Conservation (phyloP, 1,140 invertebrate genomes). For the Samia ricini region DNA sequence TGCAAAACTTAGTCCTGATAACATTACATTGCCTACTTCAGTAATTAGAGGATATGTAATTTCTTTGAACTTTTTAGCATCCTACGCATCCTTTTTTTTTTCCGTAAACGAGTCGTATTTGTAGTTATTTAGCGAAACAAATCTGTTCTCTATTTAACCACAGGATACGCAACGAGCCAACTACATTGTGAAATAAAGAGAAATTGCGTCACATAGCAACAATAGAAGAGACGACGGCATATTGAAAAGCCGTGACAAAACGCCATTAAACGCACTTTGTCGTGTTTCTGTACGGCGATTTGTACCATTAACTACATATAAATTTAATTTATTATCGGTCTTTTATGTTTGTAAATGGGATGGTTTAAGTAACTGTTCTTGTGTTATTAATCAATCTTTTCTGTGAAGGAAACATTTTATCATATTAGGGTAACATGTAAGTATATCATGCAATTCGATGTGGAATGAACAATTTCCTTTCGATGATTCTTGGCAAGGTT, state of each 20-base stretch:
- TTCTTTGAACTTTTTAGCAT: too few species aligned
- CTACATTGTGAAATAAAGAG: background rate
- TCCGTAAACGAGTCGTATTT: background rate
- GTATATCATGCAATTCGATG: too few species aligned
- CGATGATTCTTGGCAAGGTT: too few species aligned
- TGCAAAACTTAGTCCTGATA: too few species aligned
- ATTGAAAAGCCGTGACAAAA: constrained; percentile 1
- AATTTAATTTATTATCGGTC: background rate
- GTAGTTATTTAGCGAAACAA: background rate
- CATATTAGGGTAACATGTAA: too few species aligned
- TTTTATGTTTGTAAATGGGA: background rate
- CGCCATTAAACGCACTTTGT: background rate
- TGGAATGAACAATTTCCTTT: too few species aligned
- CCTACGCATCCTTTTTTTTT: background rate
- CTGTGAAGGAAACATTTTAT: too few species aligned
- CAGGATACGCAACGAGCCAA: background rate
- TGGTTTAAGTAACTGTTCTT: background rate
- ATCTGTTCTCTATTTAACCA: background rate
- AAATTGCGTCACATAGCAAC: background rate
- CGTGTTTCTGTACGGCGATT: background rate
- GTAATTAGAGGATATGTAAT: too few species aligned
- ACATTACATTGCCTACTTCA: too few species aligned
- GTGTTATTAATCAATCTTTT: background rate
- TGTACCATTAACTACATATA: background rate
- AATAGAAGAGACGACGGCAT: background rate